These are phyloP conservation scores for Sipha flava DNA, from an alignment of 1,140 invertebrate genomes.

Conservation along the genomic window DNA sequence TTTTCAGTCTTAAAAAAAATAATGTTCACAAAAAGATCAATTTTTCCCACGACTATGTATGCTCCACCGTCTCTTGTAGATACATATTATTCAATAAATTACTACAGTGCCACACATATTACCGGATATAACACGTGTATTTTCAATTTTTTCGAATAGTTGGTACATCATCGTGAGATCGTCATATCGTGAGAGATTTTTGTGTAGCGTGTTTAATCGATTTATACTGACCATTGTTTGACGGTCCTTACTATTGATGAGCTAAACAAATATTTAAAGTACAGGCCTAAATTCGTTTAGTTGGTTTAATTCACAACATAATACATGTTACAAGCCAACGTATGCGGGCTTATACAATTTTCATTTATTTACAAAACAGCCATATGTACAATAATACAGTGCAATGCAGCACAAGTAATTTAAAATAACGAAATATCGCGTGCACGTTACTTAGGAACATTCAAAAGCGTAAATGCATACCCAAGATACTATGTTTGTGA, in stretches of 20 bases:
- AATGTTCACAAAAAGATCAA: background rate
- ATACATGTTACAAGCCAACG: no score
- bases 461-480: no score
- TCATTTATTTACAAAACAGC: no score
- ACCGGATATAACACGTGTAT: conserved; percentile 21
- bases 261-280: background rate
- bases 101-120: background rate
- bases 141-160: background rate
- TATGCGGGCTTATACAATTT: no score
- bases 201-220: conserved; percentile 4
- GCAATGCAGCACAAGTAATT: no score
- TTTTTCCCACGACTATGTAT: background rate
- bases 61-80: background rate
- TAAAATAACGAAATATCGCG: no score
- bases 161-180: no score
- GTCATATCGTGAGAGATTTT: conserved; percentile 4
- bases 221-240: background rate
- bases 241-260: no score
- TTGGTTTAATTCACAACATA: no score
- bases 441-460: no score
- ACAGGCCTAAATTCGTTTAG: background rate
- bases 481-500: no score
- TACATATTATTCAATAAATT: background rate
- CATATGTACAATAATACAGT: no score
- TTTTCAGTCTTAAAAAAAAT: background rate